Conservation (phyloP, 1,140 invertebrate species). For the Polypedilum vanderplanki region DNA sequence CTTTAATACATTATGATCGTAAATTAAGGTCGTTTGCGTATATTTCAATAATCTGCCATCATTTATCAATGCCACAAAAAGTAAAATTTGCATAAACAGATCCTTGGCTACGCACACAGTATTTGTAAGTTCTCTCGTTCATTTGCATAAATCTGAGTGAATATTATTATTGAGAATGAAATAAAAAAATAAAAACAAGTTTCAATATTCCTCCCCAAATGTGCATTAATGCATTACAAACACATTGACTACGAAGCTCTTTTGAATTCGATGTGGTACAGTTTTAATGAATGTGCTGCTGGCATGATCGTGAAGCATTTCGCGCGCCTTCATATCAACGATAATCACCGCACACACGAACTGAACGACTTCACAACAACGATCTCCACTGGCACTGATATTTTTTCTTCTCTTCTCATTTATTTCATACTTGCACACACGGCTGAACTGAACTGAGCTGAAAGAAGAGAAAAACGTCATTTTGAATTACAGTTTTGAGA, state of each 20-base stretch:
- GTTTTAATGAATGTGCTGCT: constrained; percentile 27
- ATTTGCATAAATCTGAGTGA: not conserved
- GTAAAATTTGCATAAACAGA: constrained; percentile 27
- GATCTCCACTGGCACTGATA: not conserved
- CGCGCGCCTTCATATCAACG: constrained; percentile 15
- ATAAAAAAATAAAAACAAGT: too few relatives aligned
- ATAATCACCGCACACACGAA: constrained; percentile 16
- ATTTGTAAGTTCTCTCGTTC: not conserved
- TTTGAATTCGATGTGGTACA: not conserved
- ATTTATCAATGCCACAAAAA: constrained; percentile 24
- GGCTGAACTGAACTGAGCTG: too few relatives aligned
- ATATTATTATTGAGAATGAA: not conserved
- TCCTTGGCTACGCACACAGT: constrained; percentile 9
- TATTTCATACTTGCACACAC: not conserved
- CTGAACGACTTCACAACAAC: constrained; percentile 3
- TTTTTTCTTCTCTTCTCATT: not conserved
- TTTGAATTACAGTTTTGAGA: constrained; percentile 9
- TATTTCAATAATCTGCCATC: constrained; percentile 27
- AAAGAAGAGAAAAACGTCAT: not conserved
- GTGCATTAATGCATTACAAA: constrained; percentile 23
- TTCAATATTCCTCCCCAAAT: constrained; percentile 14
- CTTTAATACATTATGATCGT: not conserved
- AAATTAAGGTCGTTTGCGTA: constrained; percentile 23
- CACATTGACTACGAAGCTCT: not conserved
- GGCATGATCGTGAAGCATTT: constrained; percentile 24